phyloP scores from a whole-genome alignment of 1,140 invertebrate species.

The Drosophila obscura region DNA sequence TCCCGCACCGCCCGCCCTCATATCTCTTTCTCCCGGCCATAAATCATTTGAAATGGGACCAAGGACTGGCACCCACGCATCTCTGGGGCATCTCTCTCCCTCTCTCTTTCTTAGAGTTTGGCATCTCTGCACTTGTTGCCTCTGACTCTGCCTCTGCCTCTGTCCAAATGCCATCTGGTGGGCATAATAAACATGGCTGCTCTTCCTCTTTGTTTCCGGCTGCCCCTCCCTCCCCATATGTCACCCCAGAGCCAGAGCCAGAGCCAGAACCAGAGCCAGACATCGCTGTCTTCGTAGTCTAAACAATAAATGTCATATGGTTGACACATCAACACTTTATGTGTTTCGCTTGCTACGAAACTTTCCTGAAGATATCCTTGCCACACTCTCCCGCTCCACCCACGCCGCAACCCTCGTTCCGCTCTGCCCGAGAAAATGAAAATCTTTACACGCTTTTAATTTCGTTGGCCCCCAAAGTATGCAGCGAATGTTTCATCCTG shows the following conservation, averaged over 20 bases:
- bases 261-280: constrained; percentile 12
- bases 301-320: constrained; percentile 81
- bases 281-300: constrained; percentile 25
- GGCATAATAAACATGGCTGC: constrained; percentile 64
- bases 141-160: neutral
- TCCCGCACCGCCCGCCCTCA: neutral
- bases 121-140: constrained; percentile 56
- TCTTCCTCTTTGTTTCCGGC: neutral
- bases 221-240: neutral
- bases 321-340: constrained; percentile 80
- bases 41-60: constrained; percentile 30
- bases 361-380: constrained; percentile 28
- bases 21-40: constrained; percentile 9
- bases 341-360: constrained; percentile 41
- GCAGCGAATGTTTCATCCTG: constrained; percentile 40
- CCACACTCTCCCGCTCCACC: constrained; percentile 3
- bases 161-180: constrained; percentile 63
- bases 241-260: neutral
- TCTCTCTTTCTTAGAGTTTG: too few relatives aligned
- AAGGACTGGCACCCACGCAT: neutral
- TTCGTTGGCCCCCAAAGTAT: constrained; percentile 59
- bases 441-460: constrained; percentile 80
- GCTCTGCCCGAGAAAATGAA: constrained; percentile 51
- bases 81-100: neutral
- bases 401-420: neutral